Base-by-base conservation (phyloP, 2,797 vertebrate genomes). In the Mastacembelus armatus region DNA sequence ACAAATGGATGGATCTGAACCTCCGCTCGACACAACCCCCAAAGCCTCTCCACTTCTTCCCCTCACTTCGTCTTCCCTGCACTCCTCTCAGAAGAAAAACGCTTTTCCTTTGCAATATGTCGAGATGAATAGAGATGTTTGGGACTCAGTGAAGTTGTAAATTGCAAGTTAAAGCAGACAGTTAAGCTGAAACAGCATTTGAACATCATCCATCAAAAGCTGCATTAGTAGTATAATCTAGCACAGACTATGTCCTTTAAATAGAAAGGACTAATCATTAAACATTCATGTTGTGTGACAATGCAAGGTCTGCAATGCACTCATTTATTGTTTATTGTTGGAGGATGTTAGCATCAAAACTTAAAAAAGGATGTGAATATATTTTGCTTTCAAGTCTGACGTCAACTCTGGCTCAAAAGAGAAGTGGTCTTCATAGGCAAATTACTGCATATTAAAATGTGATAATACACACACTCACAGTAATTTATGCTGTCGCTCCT, bases 1-100 rank as follows among this genome's bases (percentile, higher is more conserved):
- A 74, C 82, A 77, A 81, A 85, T 66, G 66, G 78, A 90, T 83
- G 77, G 58, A 47, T 65, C 74, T 81, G 57, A 81, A 24, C 71
- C 68, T 64, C 44, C 24, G 52, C 45, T 55, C 26, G 1, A 44
- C 62, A 52, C 39, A 61, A 18, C 15, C 55, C 47, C 51, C 39
- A 49, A 39, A 52, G 30, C 35, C 51, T 38, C 43, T 27, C 21
- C 54, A 29, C 54, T 15, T 27, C 60, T 50, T 43, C 24, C 26
- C 30, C 16, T 3, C 1, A 40, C 63, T 38, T 54, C 16, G 8
- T 64, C 60, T 21, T 10, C 26, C 42, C 26, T 30, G 30, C 14
- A 11, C 56, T 48, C 36, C 19, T 40, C 33, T 47, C 26, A 42
- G 7, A 51, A n/a, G 35, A 48, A 38, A 36, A 40, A 33, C 5